Evolutionary conservation across 2,113 vertebrate genomes (phyloP).

Genomic region (Pipa parva): DNA sequence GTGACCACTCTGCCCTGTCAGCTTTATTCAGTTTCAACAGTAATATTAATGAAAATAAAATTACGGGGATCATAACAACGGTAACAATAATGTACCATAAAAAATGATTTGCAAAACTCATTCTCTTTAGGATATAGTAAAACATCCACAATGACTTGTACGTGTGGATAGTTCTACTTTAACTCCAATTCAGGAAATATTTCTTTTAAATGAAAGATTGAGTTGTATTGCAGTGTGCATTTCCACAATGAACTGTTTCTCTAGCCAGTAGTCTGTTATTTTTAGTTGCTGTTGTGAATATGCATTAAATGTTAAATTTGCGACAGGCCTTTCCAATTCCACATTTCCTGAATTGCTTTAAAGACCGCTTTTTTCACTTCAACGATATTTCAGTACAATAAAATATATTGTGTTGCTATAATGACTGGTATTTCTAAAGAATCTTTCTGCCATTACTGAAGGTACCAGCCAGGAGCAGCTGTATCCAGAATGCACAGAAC

Average conservation of each 20-base stretch:
- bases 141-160: too few species aligned
- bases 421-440: background rate
- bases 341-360: background rate
- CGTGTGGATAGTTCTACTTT: too few species aligned
- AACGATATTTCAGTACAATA: background rate
- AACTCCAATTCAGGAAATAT: too few species aligned
- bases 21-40: too few species aligned
- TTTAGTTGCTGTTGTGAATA: background rate
- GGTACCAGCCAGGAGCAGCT: background rate
- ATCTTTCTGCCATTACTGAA: background rate
- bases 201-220: too few species aligned
- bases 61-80: too few species aligned
- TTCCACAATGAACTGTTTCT: background rate
- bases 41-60: too few species aligned
- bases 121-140: too few species aligned
- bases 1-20: too few species aligned
- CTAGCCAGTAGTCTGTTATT: background rate
- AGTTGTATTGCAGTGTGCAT: too few species aligned
- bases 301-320: background rate
- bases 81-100: too few species aligned
- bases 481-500: background rate
- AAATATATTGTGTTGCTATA: background rate
- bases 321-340: background rate
- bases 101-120: too few species aligned
- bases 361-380: background rate